phyloP scores from a whole-genome alignment of 1,140 invertebrate genomes.

The Chelonus insularis region DNA sequence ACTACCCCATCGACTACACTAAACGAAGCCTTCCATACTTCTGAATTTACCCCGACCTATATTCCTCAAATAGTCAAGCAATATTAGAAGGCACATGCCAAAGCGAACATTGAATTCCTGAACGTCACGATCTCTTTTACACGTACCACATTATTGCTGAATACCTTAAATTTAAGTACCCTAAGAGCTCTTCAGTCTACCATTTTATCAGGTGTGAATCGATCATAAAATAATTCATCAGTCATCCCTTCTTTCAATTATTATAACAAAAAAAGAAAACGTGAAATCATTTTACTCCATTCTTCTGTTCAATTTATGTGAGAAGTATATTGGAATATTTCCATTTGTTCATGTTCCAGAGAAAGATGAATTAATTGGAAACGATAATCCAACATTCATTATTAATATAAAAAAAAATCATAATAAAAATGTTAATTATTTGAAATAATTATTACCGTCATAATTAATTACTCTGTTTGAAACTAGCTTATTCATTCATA shows the following conservation, averaged over 20 bases:
- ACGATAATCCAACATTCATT: no score
- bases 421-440: no score
- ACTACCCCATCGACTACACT: neutral
- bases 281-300: neutral
- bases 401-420: no score
- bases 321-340: no score
- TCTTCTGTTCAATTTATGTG: no score
- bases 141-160: constrained; percentile 49
- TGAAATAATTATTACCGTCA: no score
- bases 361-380: no score
- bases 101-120: constrained; percentile 47
- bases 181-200: constrained; percentile 5
- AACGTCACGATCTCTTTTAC: constrained; percentile 19
- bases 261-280: neutral
- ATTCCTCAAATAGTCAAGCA: constrained; percentile 47
- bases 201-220: neutral
- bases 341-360: no score
- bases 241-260: neutral
- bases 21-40: neutral
- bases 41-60: constrained; percentile 38
- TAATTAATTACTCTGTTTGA: no score
- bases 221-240: neutral
- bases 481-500: no score
- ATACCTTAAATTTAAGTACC: constrained; percentile 41
- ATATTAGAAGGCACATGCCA: constrained; percentile 44